These are phyloP conservation scores for Cantharis nigra DNA, from an alignment of 2,888 invertebrate species.

Conservation along the genomic window DNA sequence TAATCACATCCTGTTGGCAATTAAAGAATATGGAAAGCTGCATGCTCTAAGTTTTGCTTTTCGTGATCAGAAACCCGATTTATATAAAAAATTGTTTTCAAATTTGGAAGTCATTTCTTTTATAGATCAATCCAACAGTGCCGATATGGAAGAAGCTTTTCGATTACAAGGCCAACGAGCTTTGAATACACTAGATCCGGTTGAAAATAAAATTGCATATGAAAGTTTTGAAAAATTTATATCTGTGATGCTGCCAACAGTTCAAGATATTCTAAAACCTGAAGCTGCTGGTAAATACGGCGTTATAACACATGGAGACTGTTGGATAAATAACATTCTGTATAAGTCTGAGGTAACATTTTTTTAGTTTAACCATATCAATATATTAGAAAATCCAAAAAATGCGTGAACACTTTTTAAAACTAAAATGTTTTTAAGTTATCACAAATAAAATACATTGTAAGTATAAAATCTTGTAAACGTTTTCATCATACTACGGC, in stretches of 20 bases:
- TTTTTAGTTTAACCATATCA: too few relatives aligned
- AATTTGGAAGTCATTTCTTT: slow-evolving; percentile 28
- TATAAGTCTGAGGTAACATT: slow-evolving; percentile 31
- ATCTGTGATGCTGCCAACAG: neutral
- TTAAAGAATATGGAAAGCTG: slow-evolving; percentile 39
- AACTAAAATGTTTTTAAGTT: too few relatives aligned
- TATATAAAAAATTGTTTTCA: slow-evolving; percentile 28
- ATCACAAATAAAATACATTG: too few relatives aligned
- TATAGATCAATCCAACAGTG: neutral
- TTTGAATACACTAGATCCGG: slow-evolving; percentile 15
- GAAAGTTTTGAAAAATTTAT: slow-evolving; percentile 27
- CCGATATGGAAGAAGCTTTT: neutral
- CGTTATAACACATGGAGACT: slow-evolving; percentile 39
- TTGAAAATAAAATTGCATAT: slow-evolving; percentile 19
- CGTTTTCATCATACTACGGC: too few relatives aligned
- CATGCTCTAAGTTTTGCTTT: slow-evolving; percentile 43
- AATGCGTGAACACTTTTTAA: too few relatives aligned
- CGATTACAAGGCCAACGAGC: slow-evolving; percentile 14
- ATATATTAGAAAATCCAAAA: too few relatives aligned
- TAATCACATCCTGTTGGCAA: slow-evolving; percentile 36
- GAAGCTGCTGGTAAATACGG: slow-evolving; percentile 32
- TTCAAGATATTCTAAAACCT: slow-evolving; percentile 7
- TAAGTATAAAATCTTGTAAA: too few relatives aligned
- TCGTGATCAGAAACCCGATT: slow-evolving; percentile 33
- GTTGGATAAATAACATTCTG: slow-evolving; percentile 35